phyloP scores from a whole-genome alignment of 64 coral and sea anemone genomes.

The Pocillopora verrucosa region DNA sequence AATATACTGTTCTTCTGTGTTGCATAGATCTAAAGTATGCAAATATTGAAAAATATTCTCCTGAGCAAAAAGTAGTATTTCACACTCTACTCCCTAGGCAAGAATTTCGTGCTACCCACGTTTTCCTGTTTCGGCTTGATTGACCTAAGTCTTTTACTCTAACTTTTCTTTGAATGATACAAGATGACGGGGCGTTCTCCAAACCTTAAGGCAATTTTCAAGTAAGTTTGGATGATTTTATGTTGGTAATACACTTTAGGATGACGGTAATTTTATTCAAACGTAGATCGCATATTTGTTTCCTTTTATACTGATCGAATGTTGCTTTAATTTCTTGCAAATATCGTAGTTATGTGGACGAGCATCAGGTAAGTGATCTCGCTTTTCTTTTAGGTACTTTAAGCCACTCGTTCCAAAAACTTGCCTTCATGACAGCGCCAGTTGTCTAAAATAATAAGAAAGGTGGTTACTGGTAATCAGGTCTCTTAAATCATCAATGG shows the following conservation, averaged over 20 bases:
- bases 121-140: neutral
- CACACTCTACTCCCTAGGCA: too few species aligned
- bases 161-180: neutral
- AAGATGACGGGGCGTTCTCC: neutral
- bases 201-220: constrained; percentile 6
- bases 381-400: neutral
- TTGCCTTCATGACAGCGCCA: too few species aligned
- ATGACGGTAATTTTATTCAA: neutral
- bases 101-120: too few species aligned
- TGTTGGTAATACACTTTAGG: neutral
- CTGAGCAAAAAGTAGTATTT: too few species aligned
- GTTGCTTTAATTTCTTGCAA: neutral
- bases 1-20: too few species aligned
- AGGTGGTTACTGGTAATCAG: too few species aligned
- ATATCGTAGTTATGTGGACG: constrained; percentile 5
- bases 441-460: too few species aligned
- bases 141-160: neutral
- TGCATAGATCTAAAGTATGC: too few species aligned
- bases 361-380: neutral
- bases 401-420: neutral
- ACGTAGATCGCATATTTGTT: neutral
- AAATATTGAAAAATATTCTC: too few species aligned
- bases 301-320: neutral
- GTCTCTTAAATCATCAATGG: too few species aligned
- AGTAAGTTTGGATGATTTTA: constrained; percentile 9